Conservation (phyloP, 2,113 vertebrate species). For the Coptodon bakossiorum region DNA sequence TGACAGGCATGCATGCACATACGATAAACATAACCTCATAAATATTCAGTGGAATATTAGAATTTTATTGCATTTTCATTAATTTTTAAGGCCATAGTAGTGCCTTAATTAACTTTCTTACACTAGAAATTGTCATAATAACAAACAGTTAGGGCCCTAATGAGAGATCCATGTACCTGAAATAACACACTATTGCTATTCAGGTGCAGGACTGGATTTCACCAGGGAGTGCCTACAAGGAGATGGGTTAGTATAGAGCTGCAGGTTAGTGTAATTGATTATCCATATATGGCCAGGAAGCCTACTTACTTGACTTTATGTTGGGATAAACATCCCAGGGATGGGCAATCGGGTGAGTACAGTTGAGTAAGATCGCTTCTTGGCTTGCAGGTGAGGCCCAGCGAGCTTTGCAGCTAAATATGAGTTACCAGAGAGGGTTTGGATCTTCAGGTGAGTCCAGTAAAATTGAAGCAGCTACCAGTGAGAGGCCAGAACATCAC, state of each 20-base stretch:
- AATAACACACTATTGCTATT: background rate
- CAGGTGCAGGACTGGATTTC: background rate
- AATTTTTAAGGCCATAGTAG: background rate
- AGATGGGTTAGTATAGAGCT: background rate
- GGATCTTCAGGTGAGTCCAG: background rate
- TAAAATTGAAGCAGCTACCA: background rate
- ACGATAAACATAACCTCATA: background rate
- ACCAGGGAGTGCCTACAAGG: background rate
- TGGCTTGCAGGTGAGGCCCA: background rate
- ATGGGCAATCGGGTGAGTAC: background rate
- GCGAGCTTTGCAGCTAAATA: background rate
- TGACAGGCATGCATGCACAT: background rate
- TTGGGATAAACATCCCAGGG: background rate
- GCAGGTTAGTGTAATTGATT: background rate
- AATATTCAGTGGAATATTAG: background rate
- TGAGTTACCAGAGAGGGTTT: background rate
- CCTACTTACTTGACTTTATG: background rate
- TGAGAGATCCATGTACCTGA: background rate
- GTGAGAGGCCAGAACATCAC: background rate
- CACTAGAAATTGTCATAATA: background rate
- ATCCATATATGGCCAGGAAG: background rate
- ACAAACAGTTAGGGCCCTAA: background rate
- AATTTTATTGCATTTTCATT: background rate
- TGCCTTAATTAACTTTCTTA: background rate
- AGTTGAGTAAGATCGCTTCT: background rate